Conservation (phyloP, 2,888 invertebrate genomes). For the Norana najaformis region DNA sequence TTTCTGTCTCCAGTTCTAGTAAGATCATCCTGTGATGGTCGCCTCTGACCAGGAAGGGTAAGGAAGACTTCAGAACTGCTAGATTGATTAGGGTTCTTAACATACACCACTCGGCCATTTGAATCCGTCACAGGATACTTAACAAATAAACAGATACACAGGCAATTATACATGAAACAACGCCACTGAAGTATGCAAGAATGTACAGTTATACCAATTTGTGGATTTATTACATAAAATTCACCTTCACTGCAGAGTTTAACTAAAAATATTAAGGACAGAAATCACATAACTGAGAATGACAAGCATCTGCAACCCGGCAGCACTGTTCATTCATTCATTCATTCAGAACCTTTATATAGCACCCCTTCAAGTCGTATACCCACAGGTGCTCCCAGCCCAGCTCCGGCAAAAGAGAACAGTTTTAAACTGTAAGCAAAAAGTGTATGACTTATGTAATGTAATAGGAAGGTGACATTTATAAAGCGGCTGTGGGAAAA, state of each 20-base stretch:
- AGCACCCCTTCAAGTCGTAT: too few species aligned
- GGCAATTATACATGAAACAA: background rate
- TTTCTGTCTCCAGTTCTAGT: background rate
- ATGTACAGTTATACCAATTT: background rate
- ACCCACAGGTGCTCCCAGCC: too few species aligned
- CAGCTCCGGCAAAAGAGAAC: too few species aligned
- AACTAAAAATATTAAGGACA: background rate
- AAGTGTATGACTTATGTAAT: too few species aligned
- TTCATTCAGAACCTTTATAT: too few species aligned
- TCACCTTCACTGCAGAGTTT: background rate
- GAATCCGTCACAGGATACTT: slow-evolving; percentile 21
- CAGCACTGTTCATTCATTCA: too few species aligned
- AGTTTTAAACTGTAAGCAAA: too few species aligned
- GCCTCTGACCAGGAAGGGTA: slow-evolving; percentile 27
- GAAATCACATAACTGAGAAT: background rate
- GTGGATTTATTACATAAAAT: too few species aligned
- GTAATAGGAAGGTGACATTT: background rate
- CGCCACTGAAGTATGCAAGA: background rate
- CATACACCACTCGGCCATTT: slow-evolving; percentile 26
- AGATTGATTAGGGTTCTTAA: slow-evolving; percentile 21
- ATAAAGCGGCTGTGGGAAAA: background rate
- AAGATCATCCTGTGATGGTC: slow-evolving; percentile 19
- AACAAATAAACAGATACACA: background rate
- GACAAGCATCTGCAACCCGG: background rate
- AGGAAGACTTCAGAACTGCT: slow-evolving; percentile 31